Evolutionary conservation across 2,113 vertebrate species (phyloP).

Genomic region (Passer montanus): DNA sequence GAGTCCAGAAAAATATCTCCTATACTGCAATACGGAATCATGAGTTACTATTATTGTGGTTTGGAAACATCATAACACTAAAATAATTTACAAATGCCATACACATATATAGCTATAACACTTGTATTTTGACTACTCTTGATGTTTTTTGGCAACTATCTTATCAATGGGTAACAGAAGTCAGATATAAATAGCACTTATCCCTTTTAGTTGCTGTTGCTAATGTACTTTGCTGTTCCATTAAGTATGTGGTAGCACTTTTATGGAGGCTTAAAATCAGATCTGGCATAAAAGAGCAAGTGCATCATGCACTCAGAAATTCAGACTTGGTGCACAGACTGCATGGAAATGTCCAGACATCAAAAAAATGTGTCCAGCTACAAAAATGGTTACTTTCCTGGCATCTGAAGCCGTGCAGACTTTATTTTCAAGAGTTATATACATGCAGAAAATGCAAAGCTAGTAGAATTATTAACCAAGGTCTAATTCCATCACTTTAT

Average conservation of each 20-base stretch:
- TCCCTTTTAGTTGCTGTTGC: background rate
- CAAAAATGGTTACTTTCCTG: background rate
- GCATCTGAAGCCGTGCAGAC: background rate
- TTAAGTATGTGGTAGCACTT: background rate
- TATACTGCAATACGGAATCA: background rate
- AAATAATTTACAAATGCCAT: conserved; percentile 19
- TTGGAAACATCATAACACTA: background rate
- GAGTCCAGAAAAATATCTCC: background rate
- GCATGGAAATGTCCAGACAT: background rate
- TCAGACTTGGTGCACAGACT: background rate
- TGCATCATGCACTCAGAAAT: background rate
- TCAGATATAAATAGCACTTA: background rate
- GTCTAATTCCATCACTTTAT: background rate
- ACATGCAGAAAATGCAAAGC: background rate
- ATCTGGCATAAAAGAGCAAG: background rate
- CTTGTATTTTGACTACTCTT: background rate
- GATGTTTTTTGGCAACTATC: background rate
- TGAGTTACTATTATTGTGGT: background rate
- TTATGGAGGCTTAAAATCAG: background rate
- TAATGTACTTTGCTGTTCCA: background rate
- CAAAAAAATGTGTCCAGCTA: background rate
- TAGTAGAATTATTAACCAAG: background rate
- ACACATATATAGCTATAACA: background rate
- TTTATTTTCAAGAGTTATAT: background rate
- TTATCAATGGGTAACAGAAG: background rate